Evolutionary conservation across 2,797 vertebrate genomes (phyloP).

Genomic region (Poeciliopsis infans): DNA sequence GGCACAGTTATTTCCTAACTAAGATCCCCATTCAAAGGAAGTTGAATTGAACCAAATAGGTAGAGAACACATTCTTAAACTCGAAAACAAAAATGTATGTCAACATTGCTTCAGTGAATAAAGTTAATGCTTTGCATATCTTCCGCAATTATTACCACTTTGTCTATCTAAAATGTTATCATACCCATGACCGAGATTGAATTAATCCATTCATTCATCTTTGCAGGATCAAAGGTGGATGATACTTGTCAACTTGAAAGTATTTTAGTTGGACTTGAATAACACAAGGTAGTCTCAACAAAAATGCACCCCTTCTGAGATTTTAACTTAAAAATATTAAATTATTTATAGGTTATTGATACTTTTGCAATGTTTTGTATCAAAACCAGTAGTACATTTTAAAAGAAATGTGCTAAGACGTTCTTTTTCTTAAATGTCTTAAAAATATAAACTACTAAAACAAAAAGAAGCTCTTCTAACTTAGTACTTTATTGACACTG

Average conservation of each 20-base stretch:
- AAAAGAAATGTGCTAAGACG: background rate
- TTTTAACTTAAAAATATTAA: background rate
- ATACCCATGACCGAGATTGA: background rate
- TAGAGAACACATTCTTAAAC: background rate
- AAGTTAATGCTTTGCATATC: background rate
- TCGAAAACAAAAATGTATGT: background rate
- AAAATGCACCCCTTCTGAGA: background rate
- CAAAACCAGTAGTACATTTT: background rate
- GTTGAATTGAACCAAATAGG: background rate
- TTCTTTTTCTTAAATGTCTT: background rate
- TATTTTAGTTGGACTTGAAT: background rate
- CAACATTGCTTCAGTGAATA: background rate
- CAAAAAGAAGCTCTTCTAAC: background rate
- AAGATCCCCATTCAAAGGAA: background rate
- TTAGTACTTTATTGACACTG: background rate
- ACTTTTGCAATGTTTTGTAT: background rate
- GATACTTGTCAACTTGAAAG: background rate
- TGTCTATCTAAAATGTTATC: background rate
- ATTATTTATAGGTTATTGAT: background rate
- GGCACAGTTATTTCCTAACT: background rate
- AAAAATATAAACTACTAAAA: background rate
- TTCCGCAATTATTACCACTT: background rate
- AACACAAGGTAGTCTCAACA: background rate
- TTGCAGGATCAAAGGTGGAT: background rate
- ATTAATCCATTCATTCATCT: background rate